Evolutionary conservation across 2,113 vertebrate genomes (phyloP), one percentile per base, ranked within the genome.

Genomic region (Zosterops pallidus): DNA sequence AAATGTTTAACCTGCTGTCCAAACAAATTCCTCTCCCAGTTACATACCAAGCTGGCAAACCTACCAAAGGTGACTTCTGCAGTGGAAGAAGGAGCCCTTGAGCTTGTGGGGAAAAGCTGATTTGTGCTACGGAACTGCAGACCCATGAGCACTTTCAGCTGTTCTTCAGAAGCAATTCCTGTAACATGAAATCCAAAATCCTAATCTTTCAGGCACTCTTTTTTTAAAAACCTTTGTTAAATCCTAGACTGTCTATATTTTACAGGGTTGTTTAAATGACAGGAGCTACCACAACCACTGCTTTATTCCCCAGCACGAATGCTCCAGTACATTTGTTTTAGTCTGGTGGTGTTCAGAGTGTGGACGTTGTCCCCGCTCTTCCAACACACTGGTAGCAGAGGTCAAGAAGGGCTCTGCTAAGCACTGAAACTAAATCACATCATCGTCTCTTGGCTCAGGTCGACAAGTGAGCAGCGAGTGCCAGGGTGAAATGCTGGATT

Each of bases 401-500:
- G 23, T 83, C 19, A 25, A 33, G 70, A 42, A 60, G 37, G n/a
- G 6, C 72, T 74, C 37, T 44, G 33, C 20, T 28, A 49, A 41
- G 31, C 33, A 3, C 5, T 24, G n/a, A 15, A n/a, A 8, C 16
- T 74, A 35, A 72, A 53, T 74, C 53, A 1, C 3, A 1, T 74
- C 25, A 8, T 55, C 57, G 29, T 37, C 55, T 47, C n/a, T 63
- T 86, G 47, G 67, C 31, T 23, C 87, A 99, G 99, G 99, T 60
- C 99, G 99, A 8, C 98, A 98, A 4, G 99, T 99, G 78, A 99
- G 98, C 84, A 99, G 99, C 0, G 99, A 99, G 96, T 99, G 99
- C 96, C 99, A 99, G 97, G 99, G 99, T 0, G 99, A 99, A 91
- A 99, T 99, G 99, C 68, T 99, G 95, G 99, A 99, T 96, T 99